phyloP scores from a whole-genome alignment of 23 tunicate species.

The Clavelina lepadiformis region DNA sequence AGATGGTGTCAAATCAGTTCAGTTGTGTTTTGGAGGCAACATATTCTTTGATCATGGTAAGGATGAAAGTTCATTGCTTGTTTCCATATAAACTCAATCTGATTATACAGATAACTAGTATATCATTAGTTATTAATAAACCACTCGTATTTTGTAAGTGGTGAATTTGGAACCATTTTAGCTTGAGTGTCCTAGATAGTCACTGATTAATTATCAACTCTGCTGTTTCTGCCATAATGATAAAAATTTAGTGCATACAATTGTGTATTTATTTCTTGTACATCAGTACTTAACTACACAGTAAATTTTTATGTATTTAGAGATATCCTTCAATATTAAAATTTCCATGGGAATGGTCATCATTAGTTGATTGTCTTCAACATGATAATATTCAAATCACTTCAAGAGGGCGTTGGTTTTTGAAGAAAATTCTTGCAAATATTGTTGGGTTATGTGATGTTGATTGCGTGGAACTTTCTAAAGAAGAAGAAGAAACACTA shows the following conservation, averaged over 20 bases:
- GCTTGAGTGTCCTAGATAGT: too few relatives aligned
- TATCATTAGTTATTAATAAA: too few relatives aligned
- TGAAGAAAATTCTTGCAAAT: slow-evolving; percentile 14
- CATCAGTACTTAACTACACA: too few relatives aligned
- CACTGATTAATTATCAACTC: too few relatives aligned
- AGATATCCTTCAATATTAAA: slow-evolving; percentile 16
- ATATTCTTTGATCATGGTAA: slow-evolving; percentile 29
- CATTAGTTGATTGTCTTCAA: slow-evolving; percentile 10
- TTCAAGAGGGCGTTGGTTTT: slow-evolving; percentile 9
- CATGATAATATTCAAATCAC: not conserved
- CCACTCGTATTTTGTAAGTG: too few relatives aligned
- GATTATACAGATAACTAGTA: too few relatives aligned
- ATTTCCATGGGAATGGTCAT: slow-evolving; percentile 40
- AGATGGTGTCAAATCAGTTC: slow-evolving; percentile 21
- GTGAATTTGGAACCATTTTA: too few relatives aligned
- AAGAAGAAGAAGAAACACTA: slow-evolving; percentile 13
- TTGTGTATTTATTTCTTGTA: too few relatives aligned
- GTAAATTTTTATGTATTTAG: slow-evolving; percentile 12
- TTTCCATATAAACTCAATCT: too few relatives aligned
- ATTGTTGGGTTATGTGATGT: not conserved
- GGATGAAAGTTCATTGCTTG: not conserved
- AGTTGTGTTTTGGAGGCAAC: slow-evolving; percentile 39
- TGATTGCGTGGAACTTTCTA: not conserved
- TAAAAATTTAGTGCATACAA: too few relatives aligned
- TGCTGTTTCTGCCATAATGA: too few relatives aligned